Conservation (phyloP, 2,888 invertebrate species). For the Himalopsyche tibetana region DNA sequence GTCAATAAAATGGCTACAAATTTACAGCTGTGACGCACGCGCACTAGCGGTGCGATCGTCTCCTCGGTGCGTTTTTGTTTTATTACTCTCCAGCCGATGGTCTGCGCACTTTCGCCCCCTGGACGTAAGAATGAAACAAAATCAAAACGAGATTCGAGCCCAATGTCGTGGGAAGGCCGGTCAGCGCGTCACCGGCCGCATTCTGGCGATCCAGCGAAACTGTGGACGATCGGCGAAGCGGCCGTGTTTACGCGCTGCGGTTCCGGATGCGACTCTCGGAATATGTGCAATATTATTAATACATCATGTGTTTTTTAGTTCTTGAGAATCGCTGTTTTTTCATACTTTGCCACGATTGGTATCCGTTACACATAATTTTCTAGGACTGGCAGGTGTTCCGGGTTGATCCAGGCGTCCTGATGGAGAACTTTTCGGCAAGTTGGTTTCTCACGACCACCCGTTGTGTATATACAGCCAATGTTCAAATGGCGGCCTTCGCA, state of each 20-base stretch:
- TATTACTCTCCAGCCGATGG: neutral
- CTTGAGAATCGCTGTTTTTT: no score
- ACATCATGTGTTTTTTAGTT: no score
- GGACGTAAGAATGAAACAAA: neutral
- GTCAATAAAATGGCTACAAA: neutral
- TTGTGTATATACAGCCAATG: no score
- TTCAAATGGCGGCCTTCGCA: no score
- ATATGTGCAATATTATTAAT: neutral
- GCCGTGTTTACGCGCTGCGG: neutral
- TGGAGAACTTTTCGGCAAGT: no score
- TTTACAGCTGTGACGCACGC: neutral
- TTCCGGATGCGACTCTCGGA: neutral
- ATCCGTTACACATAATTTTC: no score
- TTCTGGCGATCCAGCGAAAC: neutral
- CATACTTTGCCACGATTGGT: no score
- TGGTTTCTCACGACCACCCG: no score
- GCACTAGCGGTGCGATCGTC: neutral
- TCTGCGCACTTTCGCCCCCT: neutral
- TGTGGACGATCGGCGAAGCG: neutral
- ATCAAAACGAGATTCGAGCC: neutral
- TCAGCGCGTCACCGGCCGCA: neutral
- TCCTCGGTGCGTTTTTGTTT: neutral
- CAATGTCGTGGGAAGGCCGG: constrained; percentile 47
- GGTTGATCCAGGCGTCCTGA: no score
- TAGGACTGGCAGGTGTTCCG: no score